Evolutionary conservation across 2,888 invertebrate genomes (phyloP).

Genomic region (Hemicrepidius hirtus): DNA sequence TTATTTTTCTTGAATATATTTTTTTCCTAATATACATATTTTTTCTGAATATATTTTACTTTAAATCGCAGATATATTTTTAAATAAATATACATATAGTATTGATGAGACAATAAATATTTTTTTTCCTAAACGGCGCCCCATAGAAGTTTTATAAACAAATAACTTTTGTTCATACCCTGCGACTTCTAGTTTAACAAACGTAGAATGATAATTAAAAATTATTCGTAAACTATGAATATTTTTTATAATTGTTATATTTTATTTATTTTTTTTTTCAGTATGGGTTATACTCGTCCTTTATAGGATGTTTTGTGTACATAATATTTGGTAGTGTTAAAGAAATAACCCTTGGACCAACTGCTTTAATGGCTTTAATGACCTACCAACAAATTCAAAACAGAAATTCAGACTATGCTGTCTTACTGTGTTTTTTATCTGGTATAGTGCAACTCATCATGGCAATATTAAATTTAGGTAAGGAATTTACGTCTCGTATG

Average conservation of each 20-base stretch:
- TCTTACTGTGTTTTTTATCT: conserved; percentile 87
- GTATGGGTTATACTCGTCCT: conserved; percentile 97
- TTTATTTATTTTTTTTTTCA: conserved; percentile 68
- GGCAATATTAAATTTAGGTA: conserved; percentile 89
- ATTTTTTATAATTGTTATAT: no score
- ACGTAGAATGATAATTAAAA: no score
- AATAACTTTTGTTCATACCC: no score
- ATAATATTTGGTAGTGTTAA: conserved; percentile 91
- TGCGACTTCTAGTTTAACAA: no score
- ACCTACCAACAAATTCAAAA: conserved; percentile 86
- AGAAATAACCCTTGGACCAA: conserved; percentile 92
- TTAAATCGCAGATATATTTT: no score
- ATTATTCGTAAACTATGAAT: neutral
- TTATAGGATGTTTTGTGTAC: conserved; percentile 95
- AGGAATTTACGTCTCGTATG: conserved; percentile 66
- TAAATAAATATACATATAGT: no score
- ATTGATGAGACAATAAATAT: no score
- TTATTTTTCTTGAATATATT: no score
- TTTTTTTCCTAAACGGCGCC: no score
- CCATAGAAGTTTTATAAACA: no score
- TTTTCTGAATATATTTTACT: no score
- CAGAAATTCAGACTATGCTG: conserved; percentile 84
- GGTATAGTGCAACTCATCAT: conserved; percentile 88
- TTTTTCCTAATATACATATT: no score
- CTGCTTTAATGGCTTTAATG: conserved; percentile 95